Evolutionary conservation across 2,888 invertebrate species (phyloP).

Genomic region (Chorisops tibialis): DNA sequence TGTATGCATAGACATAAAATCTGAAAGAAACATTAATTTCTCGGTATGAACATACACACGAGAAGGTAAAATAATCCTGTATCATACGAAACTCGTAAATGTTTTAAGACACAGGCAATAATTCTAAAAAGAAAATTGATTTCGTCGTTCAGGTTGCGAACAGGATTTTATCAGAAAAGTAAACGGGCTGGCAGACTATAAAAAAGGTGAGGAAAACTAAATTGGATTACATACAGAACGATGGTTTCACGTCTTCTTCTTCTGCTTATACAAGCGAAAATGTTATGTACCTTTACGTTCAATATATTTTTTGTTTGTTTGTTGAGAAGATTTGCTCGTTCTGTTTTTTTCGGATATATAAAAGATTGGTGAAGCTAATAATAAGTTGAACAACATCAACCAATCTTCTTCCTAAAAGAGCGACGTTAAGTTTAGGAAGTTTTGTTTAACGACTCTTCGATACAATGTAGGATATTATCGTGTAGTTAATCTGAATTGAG

Average conservation of each 20-base stretch:
- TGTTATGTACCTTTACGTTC: conserved; percentile 10
- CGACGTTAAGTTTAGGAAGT: no score
- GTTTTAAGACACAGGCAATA: conserved; percentile 21
- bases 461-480: no score
- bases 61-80: background rate
- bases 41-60: conserved; percentile 2
- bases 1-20: background rate
- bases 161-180: conserved; percentile 16
- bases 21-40: conserved; percentile 13
- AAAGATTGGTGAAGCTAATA: no score
- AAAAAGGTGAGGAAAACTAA: conserved; percentile 23
- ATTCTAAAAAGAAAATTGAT: conserved; percentile 24
- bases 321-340: conserved; percentile 15
- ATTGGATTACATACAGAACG: conserved; percentile 19
- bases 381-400: no score
- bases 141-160: conserved; percentile 7
- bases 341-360: no score
- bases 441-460: no score
- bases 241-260: background rate
- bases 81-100: conserved; percentile 20
- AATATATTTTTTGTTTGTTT: conserved; percentile 9
- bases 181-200: conserved; percentile 19
- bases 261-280: conserved; percentile 16
- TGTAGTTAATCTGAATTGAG: no score
- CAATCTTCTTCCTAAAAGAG: no score